Conservation (phyloP, 2,797 vertebrate genomes). For the Melanotaenia parkinsoni region DNA sequence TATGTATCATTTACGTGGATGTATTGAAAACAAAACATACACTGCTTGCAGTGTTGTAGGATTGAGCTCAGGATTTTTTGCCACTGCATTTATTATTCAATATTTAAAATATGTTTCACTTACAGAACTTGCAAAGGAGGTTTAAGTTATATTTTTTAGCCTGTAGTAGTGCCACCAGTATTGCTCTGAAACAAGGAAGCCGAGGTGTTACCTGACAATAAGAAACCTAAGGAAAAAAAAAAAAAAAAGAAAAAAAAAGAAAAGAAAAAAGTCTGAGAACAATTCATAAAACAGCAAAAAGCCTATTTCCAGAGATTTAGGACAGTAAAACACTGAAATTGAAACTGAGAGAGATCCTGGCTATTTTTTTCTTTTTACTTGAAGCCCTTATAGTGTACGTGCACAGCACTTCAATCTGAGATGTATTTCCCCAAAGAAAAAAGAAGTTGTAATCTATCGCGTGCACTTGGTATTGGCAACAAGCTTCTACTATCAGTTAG, state of each 20-base stretch:
- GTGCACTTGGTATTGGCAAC: background rate
- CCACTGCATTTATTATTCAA: background rate
- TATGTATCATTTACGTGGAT: background rate
- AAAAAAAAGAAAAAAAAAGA: background rate
- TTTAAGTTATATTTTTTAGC: background rate
- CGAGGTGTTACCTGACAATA: background rate
- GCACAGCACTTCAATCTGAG: background rate
- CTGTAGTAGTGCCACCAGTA: background rate
- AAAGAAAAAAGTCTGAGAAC: background rate
- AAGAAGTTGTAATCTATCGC: background rate
- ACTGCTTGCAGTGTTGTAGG: background rate
- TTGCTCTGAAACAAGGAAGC: background rate
- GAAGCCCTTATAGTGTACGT: background rate
- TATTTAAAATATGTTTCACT: background rate
- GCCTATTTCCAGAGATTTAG: background rate
- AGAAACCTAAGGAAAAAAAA: background rate
- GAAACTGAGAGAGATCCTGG: background rate
- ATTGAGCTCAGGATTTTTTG: background rate
- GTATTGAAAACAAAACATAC: background rate
- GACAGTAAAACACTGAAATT: slow-evolving; percentile 14
- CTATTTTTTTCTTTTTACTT: background rate
- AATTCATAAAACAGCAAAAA: background rate
- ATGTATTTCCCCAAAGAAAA: background rate
- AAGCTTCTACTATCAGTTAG: background rate
- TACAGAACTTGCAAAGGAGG: background rate